These are phyloP conservation scores for Drosophila mimica DNA, from an alignment of 2,888 invertebrate species.

Conservation along the genomic window DNA sequence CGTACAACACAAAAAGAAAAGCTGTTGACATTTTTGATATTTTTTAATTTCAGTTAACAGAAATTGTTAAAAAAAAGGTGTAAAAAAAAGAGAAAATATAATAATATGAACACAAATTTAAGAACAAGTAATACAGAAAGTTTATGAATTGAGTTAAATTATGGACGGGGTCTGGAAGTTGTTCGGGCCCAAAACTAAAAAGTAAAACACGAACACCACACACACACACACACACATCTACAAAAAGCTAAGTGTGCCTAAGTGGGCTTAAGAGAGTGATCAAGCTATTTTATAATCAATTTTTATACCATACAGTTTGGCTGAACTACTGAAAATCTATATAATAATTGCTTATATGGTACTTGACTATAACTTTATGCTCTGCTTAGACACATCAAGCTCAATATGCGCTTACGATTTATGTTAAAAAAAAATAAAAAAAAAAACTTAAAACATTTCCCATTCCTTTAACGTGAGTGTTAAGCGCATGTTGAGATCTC, in stretches of 20 bases:
- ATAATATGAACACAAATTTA: constrained; percentile 5
- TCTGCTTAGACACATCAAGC: constrained; percentile 15
- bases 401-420: constrained; percentile 36
- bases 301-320: background rate
- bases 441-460: constrained; percentile 23
- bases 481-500: constrained; percentile 30
- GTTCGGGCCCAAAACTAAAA: background rate
- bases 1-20: constrained; percentile 60
- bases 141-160: constrained; percentile 42
- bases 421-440: constrained; percentile 14
- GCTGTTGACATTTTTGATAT: constrained; percentile 47
- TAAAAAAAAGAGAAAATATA: constrained; percentile 5
- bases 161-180: constrained; percentile 2
- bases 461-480: constrained; percentile 50
- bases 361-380: constrained; percentile 6
- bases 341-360: constrained; percentile 19
- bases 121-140: constrained; percentile 22
- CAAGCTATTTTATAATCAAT: constrained; percentile 23
- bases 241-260: constrained; percentile 3
- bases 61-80: constrained; percentile 54
- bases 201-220: background rate
- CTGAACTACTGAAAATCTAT: background rate
- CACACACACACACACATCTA: constrained; percentile 12
- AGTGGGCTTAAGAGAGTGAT: constrained; percentile 14
- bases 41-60: constrained; percentile 47